These are phyloP conservation scores for Mantis religiosa DNA, from an alignment of 2,888 invertebrate species.

Conservation along the genomic window DNA sequence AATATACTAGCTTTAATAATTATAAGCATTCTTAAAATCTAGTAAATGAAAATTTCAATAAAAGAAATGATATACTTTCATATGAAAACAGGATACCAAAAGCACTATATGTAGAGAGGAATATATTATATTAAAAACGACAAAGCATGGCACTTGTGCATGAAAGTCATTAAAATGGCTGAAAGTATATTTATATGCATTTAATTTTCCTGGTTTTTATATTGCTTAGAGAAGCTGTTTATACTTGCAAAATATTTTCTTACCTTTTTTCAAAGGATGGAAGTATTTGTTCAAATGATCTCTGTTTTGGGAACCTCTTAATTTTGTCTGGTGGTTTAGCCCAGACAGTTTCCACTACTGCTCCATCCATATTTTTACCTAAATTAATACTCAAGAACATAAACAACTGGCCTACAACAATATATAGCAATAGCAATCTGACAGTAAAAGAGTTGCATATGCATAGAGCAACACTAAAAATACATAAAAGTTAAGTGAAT, in stretches of 20 bases:
- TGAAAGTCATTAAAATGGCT: background rate
- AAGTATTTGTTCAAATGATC: background rate
- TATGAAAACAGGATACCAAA: background rate
- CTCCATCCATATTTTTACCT: slow-evolving; percentile 13
- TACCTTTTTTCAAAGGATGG: background rate
- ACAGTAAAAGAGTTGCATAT: too few relatives aligned
- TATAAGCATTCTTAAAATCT: too few relatives aligned
- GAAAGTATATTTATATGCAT: too few relatives aligned
- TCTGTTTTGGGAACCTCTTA: background rate
- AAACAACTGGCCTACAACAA: background rate
- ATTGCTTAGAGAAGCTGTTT: background rate
- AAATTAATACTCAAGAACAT: background rate
- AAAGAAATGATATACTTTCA: too few relatives aligned
- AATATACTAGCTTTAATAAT: too few relatives aligned
- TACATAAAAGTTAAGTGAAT: too few relatives aligned
- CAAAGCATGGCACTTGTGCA: background rate
- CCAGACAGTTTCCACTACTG: slow-evolving; percentile 11
- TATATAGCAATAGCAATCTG: background rate
- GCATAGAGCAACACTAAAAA: too few relatives aligned
- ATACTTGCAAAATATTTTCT: background rate
- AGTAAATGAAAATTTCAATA: too few relatives aligned
- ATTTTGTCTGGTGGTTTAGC: slow-evolving; percentile 17
- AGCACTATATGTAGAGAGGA: background rate
- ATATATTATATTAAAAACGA: background rate
- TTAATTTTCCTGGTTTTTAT: background rate